Percentiles rank a stretch among this genome's conserved stretches.
Conservation (phyloP, 2,797 vertebrate species). For the Tauraco hartlaubi region DNA sequence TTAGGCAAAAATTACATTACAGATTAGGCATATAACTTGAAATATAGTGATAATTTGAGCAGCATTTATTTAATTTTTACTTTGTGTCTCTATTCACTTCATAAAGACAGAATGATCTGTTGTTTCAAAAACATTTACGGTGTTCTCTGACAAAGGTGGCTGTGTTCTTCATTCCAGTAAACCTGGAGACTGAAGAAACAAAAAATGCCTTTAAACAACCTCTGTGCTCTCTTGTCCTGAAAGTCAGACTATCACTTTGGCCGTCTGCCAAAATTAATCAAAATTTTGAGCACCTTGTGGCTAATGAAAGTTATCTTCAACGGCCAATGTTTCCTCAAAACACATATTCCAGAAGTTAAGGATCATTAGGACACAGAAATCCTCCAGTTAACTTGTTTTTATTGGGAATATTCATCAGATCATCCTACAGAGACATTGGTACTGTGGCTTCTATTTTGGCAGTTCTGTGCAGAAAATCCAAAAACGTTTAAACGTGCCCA, state of each 20-base stretch:
- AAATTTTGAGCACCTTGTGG: neutral
- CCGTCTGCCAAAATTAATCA: neutral
- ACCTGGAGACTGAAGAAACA: neutral
- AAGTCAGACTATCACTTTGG: neutral
- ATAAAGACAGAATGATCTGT: slow-evolving; percentile 24
- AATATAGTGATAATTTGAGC: neutral
- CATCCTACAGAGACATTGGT: neutral
- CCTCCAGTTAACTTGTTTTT: neutral
- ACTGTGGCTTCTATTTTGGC: neutral
- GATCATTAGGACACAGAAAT: neutral
- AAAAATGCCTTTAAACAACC: neutral
- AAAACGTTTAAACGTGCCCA: neutral
- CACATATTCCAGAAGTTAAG: neutral
- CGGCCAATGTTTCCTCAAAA: neutral
- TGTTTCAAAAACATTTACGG: slow-evolving; percentile 60
- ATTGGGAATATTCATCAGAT: neutral
- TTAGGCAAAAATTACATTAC: neutral
- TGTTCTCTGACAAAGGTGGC: neutral
- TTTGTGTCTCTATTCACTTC: slow-evolving; percentile 30
- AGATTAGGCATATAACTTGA: neutral
- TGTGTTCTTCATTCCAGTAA: neutral
- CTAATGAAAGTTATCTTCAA: neutral
- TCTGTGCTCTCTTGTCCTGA: neutral
- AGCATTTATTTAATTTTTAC: slow-evolving; percentile 47
- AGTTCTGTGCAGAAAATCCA: neutral